Evolutionary conservation across 2,797 vertebrate species (phyloP), one percentile per base, ranked within the genome.

Genomic region (Bradypus variegatus): DNA sequence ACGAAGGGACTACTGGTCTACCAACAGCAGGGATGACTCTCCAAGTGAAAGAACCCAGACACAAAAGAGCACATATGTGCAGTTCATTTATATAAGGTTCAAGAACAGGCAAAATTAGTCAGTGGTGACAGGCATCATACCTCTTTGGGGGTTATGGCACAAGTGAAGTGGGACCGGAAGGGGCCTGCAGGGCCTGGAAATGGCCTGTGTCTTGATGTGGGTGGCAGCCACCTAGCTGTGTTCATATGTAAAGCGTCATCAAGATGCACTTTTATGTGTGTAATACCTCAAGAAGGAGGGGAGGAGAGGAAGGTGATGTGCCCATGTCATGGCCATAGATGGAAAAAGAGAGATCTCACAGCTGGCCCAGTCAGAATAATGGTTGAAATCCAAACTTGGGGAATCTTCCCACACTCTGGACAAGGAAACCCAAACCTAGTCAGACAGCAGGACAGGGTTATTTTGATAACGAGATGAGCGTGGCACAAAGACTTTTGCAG

Each of bases 371-470:
- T 25, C 73, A 86, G 69, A 92, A 67, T 64, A 90, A 82, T 53
- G 60, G 89, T 93, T 65, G 81, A 80, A 88, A 94, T 67, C 86
- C 83, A 82, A n/a, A 92, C 93, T 94, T 91, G 60, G 62, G 92
- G 95, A 88, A 91, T 95, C 92, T 94, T 3, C 50, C 83, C 62
- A 62, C 88, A 93, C 60, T 92, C 90, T 75, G 83, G 91, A 90
- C 94, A 93, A 95, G 58, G n/a, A 81, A 93, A 94, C 95, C 93
- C 92, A 95, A 94, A n/a, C 65, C 92, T 96, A 79, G 72, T 90
- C 87, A 84, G 48, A 45, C 69, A 73, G 38, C 38, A 72, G 69
- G 55, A 73, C 38, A 29, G 69, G 60, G 84, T 77, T 94, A 19
- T 45, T 90, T 23, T 64, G 14, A 65, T 89, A 55, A 81, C 70